Percentiles rank a stretch among this genome's conserved stretches.
These are phyloP conservation scores for Leptatherina wallacei DNA, from an alignment of 2,797 vertebrate species.

Conservation along the genomic window DNA sequence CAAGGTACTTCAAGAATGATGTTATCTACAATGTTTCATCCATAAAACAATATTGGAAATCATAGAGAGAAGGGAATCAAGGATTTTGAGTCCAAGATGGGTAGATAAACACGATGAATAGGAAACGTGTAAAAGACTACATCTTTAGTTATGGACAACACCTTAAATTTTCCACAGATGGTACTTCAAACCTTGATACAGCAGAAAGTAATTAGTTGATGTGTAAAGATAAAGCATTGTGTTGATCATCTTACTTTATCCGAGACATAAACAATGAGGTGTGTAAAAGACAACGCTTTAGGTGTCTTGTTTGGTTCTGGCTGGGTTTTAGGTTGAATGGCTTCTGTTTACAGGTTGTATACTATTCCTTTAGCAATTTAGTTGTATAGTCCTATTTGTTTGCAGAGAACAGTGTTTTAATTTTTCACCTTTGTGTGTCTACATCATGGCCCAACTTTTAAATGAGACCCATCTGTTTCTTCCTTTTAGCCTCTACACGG, in stretches of 20 bases:
- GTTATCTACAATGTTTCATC: neutral
- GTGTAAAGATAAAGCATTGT: too few relatives aligned
- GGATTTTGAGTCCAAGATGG: neutral
- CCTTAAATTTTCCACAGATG: too few relatives aligned
- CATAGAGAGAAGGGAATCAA: neutral
- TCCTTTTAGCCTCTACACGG: conserved; percentile 88
- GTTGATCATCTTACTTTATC: too few relatives aligned
- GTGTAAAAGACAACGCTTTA: neutral
- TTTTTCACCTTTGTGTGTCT: neutral
- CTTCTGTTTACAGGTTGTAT: neutral
- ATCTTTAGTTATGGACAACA: too few relatives aligned
- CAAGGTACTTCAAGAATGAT: conserved; percentile 83
- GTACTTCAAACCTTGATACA: too few relatives aligned
- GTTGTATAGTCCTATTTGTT: neutral
- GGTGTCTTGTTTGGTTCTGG: neutral
- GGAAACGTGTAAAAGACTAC: too few relatives aligned
- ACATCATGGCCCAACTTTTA: conserved; percentile 8
- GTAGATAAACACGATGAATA: neutral
- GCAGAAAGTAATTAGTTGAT: too few relatives aligned
- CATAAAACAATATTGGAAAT: neutral
- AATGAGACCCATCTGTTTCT: conserved; percentile 27
- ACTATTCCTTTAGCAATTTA: neutral
- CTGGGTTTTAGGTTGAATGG: neutral
- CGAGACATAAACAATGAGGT: neutral
- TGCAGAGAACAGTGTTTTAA: neutral